A percentile compares a stretch with the other conserved stretches of the same genome.
Conservation (phyloP, 2,113 vertebrate genomes). For the Dolichotis patagonum region DNA sequence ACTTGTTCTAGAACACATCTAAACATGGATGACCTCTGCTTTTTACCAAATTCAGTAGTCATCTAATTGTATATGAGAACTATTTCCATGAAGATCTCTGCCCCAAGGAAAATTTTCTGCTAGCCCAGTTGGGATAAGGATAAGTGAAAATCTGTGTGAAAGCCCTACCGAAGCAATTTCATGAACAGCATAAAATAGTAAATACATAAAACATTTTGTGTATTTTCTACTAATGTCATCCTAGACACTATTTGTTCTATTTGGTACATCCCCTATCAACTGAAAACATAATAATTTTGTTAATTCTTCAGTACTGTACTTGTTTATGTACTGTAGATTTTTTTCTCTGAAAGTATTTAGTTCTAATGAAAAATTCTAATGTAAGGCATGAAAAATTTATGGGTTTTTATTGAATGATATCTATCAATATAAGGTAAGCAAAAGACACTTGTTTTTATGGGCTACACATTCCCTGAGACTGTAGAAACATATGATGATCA, state of each 20-base stretch:
- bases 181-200: not conserved
- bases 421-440: slow-evolving; percentile 11
- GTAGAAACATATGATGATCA: not conserved
- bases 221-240: not conserved
- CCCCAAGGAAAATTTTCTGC: not conserved
- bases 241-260: not conserved
- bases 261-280: not conserved
- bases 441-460: not conserved
- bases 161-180: not conserved
- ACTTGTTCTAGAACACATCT: not conserved
- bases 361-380: not conserved
- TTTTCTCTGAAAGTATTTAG: not conserved
- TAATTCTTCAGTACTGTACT: not conserved
- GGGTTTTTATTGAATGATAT: not conserved
- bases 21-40: not conserved
- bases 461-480: not conserved
- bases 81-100: not conserved
- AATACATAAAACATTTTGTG: not conserved
- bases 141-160: not conserved
- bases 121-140: not conserved
- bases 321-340: not conserved
- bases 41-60: not conserved
- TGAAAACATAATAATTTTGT: not conserved
- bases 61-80: not conserved
- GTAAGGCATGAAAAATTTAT: not conserved